These are phyloP conservation scores for Drosophila erecta DNA, from an alignment of 1,140 invertebrate genomes.

Conservation along the genomic window DNA sequence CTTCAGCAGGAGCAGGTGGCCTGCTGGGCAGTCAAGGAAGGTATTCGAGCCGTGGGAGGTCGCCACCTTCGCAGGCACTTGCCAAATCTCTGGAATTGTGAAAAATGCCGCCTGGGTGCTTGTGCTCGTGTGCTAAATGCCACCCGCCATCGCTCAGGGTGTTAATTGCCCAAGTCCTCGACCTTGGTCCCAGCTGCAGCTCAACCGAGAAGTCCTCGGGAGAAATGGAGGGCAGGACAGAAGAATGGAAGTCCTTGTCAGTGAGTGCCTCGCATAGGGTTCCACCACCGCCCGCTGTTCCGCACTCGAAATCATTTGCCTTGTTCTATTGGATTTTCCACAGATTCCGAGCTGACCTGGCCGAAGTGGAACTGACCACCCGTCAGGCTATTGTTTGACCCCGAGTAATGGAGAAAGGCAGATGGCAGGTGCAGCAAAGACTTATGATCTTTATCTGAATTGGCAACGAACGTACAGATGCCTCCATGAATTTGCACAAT, in stretches of 20 bases:
- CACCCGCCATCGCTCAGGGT: constrained; percentile 35
- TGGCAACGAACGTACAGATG: constrained; percentile 15
- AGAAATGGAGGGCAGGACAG: constrained; percentile 11
- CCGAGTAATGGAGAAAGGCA: constrained; percentile 4
- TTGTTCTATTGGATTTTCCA: constrained; percentile 50
- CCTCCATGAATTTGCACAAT: constrained; percentile 69
- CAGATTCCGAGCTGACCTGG: constrained; percentile 20
- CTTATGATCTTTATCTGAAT: constrained; percentile 59
- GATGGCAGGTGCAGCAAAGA: constrained; percentile 55
- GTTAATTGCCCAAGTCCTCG: constrained; percentile 59
- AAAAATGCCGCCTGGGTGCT: constrained; percentile 21
- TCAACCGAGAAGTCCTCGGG: not conserved
- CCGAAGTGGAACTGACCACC: constrained; percentile 39
- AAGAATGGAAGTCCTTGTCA: constrained; percentile 60
- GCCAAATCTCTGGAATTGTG: constrained; percentile 46
- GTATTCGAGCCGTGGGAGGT: constrained; percentile 39
- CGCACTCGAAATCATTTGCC: constrained; percentile 55
- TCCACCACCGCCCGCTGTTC: constrained; percentile 29
- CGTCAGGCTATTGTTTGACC: constrained; percentile 40
- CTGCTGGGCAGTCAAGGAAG: constrained; percentile 30
- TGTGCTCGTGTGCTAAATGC: constrained; percentile 44
- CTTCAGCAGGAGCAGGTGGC: constrained; percentile 18
- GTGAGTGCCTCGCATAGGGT: constrained; percentile 41
- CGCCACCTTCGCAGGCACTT: constrained; percentile 55
- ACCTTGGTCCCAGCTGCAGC: constrained; percentile 39